These are phyloP conservation scores for Diplodus puntazzo DNA, from an alignment of 2,797 vertebrate genomes.

Conservation along the genomic window DNA sequence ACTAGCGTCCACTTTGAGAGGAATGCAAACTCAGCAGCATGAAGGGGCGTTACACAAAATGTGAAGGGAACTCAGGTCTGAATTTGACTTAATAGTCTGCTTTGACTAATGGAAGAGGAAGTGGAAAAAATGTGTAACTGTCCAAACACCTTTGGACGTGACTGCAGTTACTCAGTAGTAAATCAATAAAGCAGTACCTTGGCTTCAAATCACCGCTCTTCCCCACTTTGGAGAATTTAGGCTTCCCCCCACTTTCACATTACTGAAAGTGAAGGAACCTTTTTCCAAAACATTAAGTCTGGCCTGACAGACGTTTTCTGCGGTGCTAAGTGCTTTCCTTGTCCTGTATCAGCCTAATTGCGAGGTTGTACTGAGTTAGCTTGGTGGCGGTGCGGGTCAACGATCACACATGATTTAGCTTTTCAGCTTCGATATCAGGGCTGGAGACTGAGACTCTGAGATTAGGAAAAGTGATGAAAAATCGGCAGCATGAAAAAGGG, in stretches of 20 bases:
- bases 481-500: slow-evolving; percentile 8
- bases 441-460: neutral
- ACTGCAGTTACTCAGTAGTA: slow-evolving; percentile 42
- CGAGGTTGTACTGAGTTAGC: slow-evolving; percentile 36
- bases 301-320: slow-evolving; percentile 29
- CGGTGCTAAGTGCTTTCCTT: slow-evolving; percentile 34
- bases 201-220: slow-evolving; percentile 44
- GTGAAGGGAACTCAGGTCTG: neutral
- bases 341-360: slow-evolving; percentile 45
- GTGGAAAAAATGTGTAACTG: slow-evolving; percentile 15
- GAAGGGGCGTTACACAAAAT: neutral
- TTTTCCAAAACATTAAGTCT: slow-evolving; percentile 37
- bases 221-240: slow-evolving; percentile 40
- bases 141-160: slow-evolving; percentile 31
- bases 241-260: slow-evolving; percentile 42
- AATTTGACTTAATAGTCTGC: neutral
- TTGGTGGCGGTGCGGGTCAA: neutral
- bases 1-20: neutral
- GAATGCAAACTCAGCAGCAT: neutral
- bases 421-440: slow-evolving; percentile 14
- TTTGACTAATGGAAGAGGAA: neutral
- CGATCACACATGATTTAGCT: slow-evolving; percentile 25
- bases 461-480: slow-evolving; percentile 28
- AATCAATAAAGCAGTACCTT: slow-evolving; percentile 56
- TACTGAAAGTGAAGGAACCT: slow-evolving; percentile 26